These are phyloP conservation scores for Heliocidaris erythrogramma DNA, from an alignment of 35 echinoderm and acorn worm species.

Conservation along the genomic window DNA sequence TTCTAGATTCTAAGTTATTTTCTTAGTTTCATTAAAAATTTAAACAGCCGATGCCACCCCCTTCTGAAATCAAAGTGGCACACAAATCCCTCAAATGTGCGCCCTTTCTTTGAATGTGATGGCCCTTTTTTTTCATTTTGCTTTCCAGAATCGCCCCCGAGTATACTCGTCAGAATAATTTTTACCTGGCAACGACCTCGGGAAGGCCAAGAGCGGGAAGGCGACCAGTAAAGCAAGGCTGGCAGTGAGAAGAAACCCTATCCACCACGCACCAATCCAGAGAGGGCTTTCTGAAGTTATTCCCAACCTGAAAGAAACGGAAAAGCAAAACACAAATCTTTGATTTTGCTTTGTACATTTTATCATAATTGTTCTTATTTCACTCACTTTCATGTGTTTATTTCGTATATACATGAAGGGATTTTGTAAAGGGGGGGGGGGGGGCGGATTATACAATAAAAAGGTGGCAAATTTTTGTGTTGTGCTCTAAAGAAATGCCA, in stretches of 20 bases:
- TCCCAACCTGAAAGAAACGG: conserved; percentile 40
- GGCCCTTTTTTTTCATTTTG: too few relatives aligned
- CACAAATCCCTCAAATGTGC: too few relatives aligned
- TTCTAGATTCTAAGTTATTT: too few relatives aligned
- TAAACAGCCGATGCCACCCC: too few relatives aligned
- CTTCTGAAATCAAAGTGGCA: too few relatives aligned
- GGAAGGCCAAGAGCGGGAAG: conserved; percentile 64
- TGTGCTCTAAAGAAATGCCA: too few relatives aligned
- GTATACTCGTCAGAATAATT: neutral
- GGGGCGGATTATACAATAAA: neutral
- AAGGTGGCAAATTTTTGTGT: too few relatives aligned
- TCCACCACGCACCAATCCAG: conserved; percentile 87
- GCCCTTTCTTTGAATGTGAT: too few relatives aligned
- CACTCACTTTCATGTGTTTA: neutral
- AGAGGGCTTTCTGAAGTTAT: conserved; percentile 64
- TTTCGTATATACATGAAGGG: neutral
- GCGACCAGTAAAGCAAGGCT: conserved; percentile 41
- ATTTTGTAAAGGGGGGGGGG: neutral
- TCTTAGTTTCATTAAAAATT: too few relatives aligned
- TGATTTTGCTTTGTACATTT: neutral
- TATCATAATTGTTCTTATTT: neutral
- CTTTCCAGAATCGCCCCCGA: too few relatives aligned
- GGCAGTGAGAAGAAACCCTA: conserved; percentile 63
- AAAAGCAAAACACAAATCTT: neutral
- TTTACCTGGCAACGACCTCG: conserved; percentile 70